Evolutionary conservation across 2,113 vertebrate species (phyloP).

Genomic region (Sakesphorus luctuosus): DNA sequence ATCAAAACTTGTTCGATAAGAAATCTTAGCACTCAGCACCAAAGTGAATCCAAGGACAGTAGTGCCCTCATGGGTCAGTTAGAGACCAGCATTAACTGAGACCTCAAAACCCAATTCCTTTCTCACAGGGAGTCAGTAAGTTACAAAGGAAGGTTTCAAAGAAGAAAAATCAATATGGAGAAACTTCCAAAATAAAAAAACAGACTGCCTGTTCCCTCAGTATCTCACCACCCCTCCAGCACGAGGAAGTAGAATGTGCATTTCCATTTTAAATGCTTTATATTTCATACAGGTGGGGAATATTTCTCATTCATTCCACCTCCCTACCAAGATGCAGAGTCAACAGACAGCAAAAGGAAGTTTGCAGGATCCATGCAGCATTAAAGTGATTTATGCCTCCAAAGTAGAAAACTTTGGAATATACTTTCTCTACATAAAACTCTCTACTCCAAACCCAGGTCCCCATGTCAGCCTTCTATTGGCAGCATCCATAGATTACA

Average conservation of each 20-base stretch:
- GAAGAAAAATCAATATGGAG: neutral
- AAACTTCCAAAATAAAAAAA: neutral
- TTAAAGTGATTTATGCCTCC: neutral
- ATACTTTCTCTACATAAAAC: neutral
- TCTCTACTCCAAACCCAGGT: neutral
- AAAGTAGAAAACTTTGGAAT: neutral
- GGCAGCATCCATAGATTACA: neutral
- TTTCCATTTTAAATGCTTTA: neutral
- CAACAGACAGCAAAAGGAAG: neutral
- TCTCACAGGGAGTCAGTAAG: neutral
- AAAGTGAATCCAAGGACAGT: neutral
- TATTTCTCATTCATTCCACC: neutral
- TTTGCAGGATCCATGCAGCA: neutral
- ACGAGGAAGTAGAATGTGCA: neutral
- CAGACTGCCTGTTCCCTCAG: neutral
- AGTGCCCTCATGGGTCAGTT: rapidly evolving
- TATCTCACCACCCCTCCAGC: neutral
- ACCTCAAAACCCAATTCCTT: neutral
- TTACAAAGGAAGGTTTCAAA: neutral
- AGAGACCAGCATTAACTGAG: neutral
- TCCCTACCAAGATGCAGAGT: neutral
- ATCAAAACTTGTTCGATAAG: neutral
- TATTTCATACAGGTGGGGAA: neutral
- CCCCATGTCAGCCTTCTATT: neutral
- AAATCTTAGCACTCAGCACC: neutral